Evolutionary conservation across 2,888 invertebrate genomes (phyloP), one percentile per base, ranked within the genome.

Genomic region (Thecophora atra): DNA sequence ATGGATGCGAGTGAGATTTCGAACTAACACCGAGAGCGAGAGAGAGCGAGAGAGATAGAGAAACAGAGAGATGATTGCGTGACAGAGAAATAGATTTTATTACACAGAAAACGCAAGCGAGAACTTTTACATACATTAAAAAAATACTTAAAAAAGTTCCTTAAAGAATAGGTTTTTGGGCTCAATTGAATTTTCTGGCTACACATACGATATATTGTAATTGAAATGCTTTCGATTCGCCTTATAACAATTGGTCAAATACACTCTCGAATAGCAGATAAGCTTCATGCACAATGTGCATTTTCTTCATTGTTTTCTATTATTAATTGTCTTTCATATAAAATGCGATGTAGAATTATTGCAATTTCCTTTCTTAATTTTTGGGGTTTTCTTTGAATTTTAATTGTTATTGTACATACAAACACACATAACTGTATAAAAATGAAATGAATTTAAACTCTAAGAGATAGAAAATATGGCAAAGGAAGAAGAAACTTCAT

Each of bases 201-300:
- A 15, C 15, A 47, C 47, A n/a, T 47, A n/a, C 47, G 17, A 5
- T 58, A 24, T 21, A 58, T 58, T 58, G 21, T 54, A 24, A 54
- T 58, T 58, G 26, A 24, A 28, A 58, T 58, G 3, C 21, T 54
- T 21, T 11, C 28, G 13, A 58, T 52, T 67, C 19, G 37, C 19
- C 56, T 68, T 56, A 56, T 44, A 8, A 54, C 56, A 68, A 68
- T 68, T 68, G 68, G 68, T 68, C 68, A 26, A 68, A 68, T 58
- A 58, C 58, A 24, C 58, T 54, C 56, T 68, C 56, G n/a, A n/a
- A 58, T 68, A 44, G 68, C 68, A 44, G 42, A 7, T 58, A 15
- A 54, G 24, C n/a, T n/a, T n/a, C n/a, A n/a, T 58, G 26, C 58
- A 13, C 24, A 28, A 2, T 2, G 7, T 58, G 28, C 58, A 58